These are phyloP conservation scores for Drosophila gunungcola DNA, from an alignment of 1,140 invertebrate species.

Conservation along the genomic window DNA sequence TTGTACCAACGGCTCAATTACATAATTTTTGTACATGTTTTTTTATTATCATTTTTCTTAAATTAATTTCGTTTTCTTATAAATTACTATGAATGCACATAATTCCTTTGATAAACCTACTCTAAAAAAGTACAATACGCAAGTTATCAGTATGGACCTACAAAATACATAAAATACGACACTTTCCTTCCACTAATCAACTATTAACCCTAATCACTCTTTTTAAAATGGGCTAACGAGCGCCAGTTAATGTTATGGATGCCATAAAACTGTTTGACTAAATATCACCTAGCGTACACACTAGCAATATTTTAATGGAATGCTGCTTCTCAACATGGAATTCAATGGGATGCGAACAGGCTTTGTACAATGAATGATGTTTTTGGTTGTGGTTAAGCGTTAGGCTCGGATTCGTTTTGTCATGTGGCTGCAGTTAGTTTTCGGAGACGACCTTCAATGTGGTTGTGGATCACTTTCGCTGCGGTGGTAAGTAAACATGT, in stretches of 20 bases:
- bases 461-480: conserved; percentile 58
- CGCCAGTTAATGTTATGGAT: conserved; percentile 51
- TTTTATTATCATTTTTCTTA: conserved; percentile 18
- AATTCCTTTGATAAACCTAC: conserved; percentile 25
- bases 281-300: conserved; percentile 44
- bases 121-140: conserved; percentile 39
- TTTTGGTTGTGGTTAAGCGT: conserved; percentile 49
- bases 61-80: conserved; percentile 18
- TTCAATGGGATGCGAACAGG: conserved; percentile 18
- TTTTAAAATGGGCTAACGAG: conserved; percentile 27
- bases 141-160: conserved; percentile 21
- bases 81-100: conserved; percentile 26
- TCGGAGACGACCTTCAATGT: conserved; percentile 50
- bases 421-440: conserved; percentile 54
- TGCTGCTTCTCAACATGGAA: conserved; percentile 46
- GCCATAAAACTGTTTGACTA: conserved; percentile 46
- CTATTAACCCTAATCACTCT: conserved; percentile 48
- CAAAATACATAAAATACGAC: conserved; percentile 35
- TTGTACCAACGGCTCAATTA: too few relatives aligned
- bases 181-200: conserved; percentile 34
- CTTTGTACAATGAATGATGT: conserved; percentile 48
- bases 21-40: conserved; percentile 5
- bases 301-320: conserved; percentile 42
- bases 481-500: conserved; percentile 46
- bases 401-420: conserved; percentile 37